phyloP scores from a whole-genome alignment of 1,140 invertebrate species.

The Elymnias hypermnestra region DNA sequence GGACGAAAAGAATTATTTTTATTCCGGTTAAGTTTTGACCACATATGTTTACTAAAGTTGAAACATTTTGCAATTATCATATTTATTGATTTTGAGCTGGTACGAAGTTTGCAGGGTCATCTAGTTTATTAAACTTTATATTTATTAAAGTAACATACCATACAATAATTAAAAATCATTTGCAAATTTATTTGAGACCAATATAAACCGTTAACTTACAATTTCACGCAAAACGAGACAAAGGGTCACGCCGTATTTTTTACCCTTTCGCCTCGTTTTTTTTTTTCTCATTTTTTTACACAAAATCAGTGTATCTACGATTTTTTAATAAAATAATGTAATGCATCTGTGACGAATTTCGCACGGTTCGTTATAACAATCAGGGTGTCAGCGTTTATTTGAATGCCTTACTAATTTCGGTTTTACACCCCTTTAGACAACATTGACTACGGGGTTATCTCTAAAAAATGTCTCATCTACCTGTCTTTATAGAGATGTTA shows the following conservation, averaged over 20 bases:
- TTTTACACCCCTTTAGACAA: slow-evolving; percentile 48
- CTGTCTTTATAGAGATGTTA: slow-evolving; percentile 49
- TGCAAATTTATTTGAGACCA: background rate
- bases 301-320: background rate
- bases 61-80: no score
- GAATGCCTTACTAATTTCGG: slow-evolving; percentile 67
- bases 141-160: no score
- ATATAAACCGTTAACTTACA: slow-evolving; percentile 23
- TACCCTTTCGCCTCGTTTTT: slow-evolving; percentile 38
- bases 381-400: slow-evolving; percentile 46
- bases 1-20: no score
- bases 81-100: no score
- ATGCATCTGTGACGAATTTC: slow-evolving; percentile 45
- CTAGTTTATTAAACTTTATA: no score
- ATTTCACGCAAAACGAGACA: slow-evolving; percentile 7
- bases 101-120: no score
- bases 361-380: slow-evolving; percentile 63
- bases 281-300: slow-evolving; percentile 18
- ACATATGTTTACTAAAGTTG: no score
- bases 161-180: no score
- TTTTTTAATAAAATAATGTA: slow-evolving; percentile 1
- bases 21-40: no score
- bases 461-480: slow-evolving; percentile 37
- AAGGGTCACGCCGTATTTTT: slow-evolving; percentile 37
- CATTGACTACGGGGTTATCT: slow-evolving; percentile 45